Conservation (phyloP, 2,797 vertebrate genomes). For the Emydoidea blandingii region DNA sequence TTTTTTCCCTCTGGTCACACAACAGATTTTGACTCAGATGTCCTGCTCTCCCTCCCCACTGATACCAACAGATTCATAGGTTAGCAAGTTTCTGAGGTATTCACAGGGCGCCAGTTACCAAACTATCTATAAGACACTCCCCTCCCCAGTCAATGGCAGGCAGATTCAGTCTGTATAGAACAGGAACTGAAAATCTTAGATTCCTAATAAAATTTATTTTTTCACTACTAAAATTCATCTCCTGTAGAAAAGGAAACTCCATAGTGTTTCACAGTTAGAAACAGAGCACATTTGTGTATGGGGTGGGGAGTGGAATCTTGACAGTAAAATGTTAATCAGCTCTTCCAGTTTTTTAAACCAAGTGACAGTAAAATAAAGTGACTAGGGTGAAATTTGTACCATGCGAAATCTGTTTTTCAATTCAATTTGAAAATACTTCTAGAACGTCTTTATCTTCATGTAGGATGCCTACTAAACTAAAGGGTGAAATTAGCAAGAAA, state of each 20-base stretch:
- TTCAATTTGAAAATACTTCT: neutral
- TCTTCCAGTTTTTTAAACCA: neutral
- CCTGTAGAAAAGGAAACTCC: neutral
- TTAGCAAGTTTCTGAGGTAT: neutral
- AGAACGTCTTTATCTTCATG: neutral
- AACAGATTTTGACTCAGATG: neutral
- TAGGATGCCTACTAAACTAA: no score
- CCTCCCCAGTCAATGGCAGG: neutral
- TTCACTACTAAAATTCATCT: neutral
- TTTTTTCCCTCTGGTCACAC: neutral
- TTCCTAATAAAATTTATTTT: neutral
- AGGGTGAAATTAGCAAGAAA: neutral
- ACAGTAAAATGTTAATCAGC: neutral
- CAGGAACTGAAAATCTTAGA: neutral
- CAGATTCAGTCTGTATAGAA: neutral
- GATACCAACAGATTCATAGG: neutral
- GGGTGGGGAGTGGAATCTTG: neutral
- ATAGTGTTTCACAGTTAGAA: neutral
- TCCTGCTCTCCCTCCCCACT: no score
- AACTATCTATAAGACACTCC: neutral
- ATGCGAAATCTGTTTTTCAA: neutral
- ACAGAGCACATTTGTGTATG: no score
- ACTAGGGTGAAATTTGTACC: neutral
- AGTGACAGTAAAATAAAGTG: neutral
- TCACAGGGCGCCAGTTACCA: neutral